Evolutionary conservation across 23 tunicate genomes (phyloP).

Genomic region (Styela clava): DNA sequence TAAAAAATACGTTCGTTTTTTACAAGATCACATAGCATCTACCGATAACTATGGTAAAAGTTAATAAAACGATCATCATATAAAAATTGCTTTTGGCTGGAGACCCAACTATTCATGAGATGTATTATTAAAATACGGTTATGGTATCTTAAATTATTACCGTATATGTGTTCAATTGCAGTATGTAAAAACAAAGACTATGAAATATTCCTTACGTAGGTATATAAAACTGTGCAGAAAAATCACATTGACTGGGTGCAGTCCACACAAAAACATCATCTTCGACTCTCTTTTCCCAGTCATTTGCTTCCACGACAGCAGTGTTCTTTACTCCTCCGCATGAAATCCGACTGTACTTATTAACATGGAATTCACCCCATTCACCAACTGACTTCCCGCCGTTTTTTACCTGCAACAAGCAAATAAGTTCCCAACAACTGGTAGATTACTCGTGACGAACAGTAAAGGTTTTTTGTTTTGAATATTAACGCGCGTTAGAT

Average conservation of each 20-base stretch:
- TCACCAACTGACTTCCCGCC: not conserved
- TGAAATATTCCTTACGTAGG: too few species aligned
- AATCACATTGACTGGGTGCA: not conserved
- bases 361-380: not conserved
- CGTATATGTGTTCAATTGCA: not conserved
- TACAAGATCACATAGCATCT: too few species aligned
- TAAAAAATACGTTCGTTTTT: too few species aligned
- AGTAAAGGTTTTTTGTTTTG: too few species aligned
- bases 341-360: not conserved
- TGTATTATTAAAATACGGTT: not conserved
- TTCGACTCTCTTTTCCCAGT: not conserved
- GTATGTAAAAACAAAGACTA: too few species aligned
- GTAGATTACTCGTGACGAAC: too few species aligned
- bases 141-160: not conserved
- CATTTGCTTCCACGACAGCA: not conserved
- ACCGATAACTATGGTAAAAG: too few species aligned
- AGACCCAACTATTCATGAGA: not conserved
- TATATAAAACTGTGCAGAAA: not conserved
- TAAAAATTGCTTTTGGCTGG: not conserved
- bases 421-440: too few species aligned
- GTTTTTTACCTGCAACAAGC: too few species aligned
- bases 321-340: not conserved
- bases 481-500: too few species aligned
- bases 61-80: too few species aligned
- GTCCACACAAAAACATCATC: not conserved